Base-by-base conservation (phyloP, 2,888 invertebrate genomes). In the Orthosia gracilis region DNA sequence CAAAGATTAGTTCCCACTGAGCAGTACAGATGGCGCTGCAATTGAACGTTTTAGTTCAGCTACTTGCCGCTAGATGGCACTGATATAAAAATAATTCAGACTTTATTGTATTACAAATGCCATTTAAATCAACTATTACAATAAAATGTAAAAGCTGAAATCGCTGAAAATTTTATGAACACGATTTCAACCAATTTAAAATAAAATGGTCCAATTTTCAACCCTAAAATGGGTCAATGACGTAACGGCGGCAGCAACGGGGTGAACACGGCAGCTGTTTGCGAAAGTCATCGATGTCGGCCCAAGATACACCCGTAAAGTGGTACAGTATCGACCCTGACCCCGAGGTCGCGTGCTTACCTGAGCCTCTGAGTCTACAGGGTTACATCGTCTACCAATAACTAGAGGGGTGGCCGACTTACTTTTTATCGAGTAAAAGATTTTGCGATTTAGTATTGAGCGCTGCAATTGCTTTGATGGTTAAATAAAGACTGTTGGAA, bases 271-370 rank as follows among this genome's bases (percentile, higher is more conserved):
- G 79, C 79, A 83, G 85, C 79, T 84, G 88, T 89, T 91, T 89
- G 89, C 88, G 71, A 89, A 90, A 89, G 89, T 89, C 90, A 89
- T 91, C 91, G 89, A 91, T 90, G 91, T 78, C 80, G 75, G 82
- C 85, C 65, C 75, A 83, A 87, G 86, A 85, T 83, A 83, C 73
- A 82, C 81, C 76, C 63, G 73, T 77, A 85, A 86, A 78, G 78
- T 85, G 89, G 86, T 80, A 82, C 73, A 76, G 57, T 74, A 69
- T 82, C 76, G 83, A 83, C 94, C 94, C 87, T 94, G 94, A 94
- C 94, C 92, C 80, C 92, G 91, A 94, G 92, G 91, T 94, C 90
- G 91, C 94, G 92, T 92, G 92, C 67, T 84, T 85, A 87, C 89
- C 90, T 89, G 86, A 87, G 85, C 80, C 86, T 83, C 89, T 89